Evolutionary conservation across 2,888 invertebrate genomes (phyloP).

Genomic region (Neocrepidodera transversa): DNA sequence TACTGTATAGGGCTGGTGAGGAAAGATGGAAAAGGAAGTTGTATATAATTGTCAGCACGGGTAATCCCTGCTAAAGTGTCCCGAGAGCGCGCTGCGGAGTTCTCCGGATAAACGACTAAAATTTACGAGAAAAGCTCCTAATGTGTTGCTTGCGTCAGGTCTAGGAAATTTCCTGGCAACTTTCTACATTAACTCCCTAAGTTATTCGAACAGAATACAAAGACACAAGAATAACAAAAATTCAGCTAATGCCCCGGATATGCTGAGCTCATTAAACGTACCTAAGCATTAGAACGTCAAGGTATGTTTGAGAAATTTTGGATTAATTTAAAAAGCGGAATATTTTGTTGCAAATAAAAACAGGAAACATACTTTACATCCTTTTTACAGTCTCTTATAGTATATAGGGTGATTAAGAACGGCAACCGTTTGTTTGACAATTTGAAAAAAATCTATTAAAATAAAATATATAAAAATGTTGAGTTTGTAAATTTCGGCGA

Average conservation of each 20-base stretch:
- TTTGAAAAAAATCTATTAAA: no score
- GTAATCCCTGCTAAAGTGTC: constrained; percentile 65
- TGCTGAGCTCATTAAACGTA: constrained; percentile 18
- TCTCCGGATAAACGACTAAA: constrained; percentile 66
- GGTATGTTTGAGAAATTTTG: no score
- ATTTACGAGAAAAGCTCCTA: constrained; percentile 65
- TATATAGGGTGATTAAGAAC: no score
- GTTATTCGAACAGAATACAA: constrained; percentile 24
- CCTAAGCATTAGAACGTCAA: constrained; percentile 3
- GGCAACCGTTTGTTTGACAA: no score
- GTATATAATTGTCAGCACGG: constrained; percentile 66
- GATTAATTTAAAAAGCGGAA: no score
- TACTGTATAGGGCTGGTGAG: not conserved
- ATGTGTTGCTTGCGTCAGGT: constrained; percentile 63
- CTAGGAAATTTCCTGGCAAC: constrained; percentile 28
- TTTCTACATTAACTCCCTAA: constrained; percentile 29
- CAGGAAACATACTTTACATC: no score
- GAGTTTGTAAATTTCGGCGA: no score
- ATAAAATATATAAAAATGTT: no score
- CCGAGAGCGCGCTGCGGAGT: constrained; percentile 64
- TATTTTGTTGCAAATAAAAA: no score
- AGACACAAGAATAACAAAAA: constrained; percentile 21
- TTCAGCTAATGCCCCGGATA: constrained; percentile 22
- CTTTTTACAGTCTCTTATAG: no score
- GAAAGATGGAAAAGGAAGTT: constrained; percentile 45